Evolutionary conservation across 2,888 invertebrate species (phyloP).

Genomic region (Oxytorus armatus): DNA sequence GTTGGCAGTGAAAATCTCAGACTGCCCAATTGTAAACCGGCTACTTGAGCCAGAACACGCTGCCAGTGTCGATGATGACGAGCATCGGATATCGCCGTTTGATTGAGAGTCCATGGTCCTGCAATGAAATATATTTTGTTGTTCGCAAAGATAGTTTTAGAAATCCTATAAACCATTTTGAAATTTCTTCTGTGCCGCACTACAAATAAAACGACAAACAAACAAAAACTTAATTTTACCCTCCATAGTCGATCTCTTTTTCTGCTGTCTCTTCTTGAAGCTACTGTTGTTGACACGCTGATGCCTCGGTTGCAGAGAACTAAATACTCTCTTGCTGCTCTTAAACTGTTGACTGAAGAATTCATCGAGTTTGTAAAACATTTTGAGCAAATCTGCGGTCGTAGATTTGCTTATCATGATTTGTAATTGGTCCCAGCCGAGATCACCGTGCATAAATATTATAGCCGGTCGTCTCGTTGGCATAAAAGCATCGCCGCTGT

Average conservation of each 20-base stretch:
- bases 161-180: no score
- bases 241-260: constrained; percentile 82
- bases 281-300: constrained; percentile 80
- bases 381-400: constrained; percentile 97
- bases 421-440: constrained; percentile 98
- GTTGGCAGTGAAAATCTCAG: constrained; percentile 89
- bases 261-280: constrained; percentile 80
- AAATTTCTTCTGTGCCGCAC: no score
- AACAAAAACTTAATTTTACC: constrained; percentile 80
- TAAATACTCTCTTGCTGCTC: constrained; percentile 96
- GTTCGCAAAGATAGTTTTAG: no score
- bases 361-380: constrained; percentile 98
- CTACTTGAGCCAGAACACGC: constrained; percentile 92
- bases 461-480: constrained; percentile 92
- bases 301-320: constrained; percentile 87
- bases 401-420: constrained; percentile 98
- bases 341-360: constrained; percentile 99
- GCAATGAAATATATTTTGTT: no score
- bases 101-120: constrained; percentile 80
- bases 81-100: constrained; percentile 86
- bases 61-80: constrained; percentile 98
- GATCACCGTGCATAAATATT: constrained; percentile 96
- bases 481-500: constrained; percentile 85
- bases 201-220: constrained; percentile 36
- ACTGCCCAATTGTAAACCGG: constrained; percentile 92